Base-by-base conservation (phyloP, 2,888 invertebrate genomes). In the Hyalella azteca region DNA sequence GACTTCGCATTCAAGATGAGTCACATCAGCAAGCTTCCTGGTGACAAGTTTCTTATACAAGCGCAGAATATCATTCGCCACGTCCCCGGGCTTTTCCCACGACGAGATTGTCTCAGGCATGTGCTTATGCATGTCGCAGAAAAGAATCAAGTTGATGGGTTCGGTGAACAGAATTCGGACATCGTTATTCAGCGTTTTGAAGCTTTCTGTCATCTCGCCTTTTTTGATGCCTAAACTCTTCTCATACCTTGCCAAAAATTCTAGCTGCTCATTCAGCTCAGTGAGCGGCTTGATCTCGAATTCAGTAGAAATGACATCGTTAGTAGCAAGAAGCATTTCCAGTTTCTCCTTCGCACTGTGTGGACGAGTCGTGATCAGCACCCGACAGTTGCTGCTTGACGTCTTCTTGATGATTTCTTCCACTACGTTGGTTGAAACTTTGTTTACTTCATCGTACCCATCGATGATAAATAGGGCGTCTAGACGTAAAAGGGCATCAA, bases 361-460 rank as follows among this genome's bases (percentile, higher is more conserved):
- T 36, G 36, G 66, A 5, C 66, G 22, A 1, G 66, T 36, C 15
- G 66, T 66, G 5, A 66, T 66, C n/a, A 66, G 7, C 13, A 66
- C 66, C n/a, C 15, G 36, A 36, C 66, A 66, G 66, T 66, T 15
- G 7, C 36, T 39, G 9, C 19, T 32, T n/a, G 7, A 19, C 7
- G 36, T n/a, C 36, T 66, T 66, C 66, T 66, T 66, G 9, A 66
- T 36, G 11, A 66, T n/a, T 36, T 66, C 36, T n/a, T 66, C 9
- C 2, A 66, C 7, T 9, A 66, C 36, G 2, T n/a, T 32, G 29
- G 29, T 36, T 11, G 36, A 36, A 7, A 36, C 36, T n/a, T n/a
- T n/a, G 19, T 29, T 66, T 22, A 29, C 19, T 15, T 66, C 66
- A 66, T 66, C 66, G 29, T 19, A 66, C 0, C 36, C 66, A 39